Percentiles rank a stretch among this genome's conserved stretches.
Evolutionary conservation across 2,888 invertebrate species (phyloP).

Genomic region (Tolmerus cingulatus): DNA sequence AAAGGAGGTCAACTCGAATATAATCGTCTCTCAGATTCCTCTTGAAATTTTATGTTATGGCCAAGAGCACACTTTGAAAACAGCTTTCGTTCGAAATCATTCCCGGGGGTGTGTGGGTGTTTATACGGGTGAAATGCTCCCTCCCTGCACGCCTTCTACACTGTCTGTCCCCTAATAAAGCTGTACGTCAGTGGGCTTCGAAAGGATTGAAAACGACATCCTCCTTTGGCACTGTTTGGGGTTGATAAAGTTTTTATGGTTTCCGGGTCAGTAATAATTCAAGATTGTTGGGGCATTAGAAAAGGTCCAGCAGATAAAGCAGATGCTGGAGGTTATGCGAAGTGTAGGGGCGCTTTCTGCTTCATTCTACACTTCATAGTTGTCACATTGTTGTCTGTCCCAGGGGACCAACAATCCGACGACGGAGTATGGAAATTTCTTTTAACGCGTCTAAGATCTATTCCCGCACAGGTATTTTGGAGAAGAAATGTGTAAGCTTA

Average conservation of each 20-base stretch:
- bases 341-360: not conserved
- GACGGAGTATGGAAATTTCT: slow-evolving; percentile 36
- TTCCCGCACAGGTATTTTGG: not conserved
- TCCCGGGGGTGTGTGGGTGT: not conserved
- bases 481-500: not conserved
- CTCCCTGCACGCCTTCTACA: slow-evolving; percentile 9
- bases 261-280: slow-evolving; percentile 51
- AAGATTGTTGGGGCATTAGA: slow-evolving; percentile 46
- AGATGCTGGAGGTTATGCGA: slow-evolving; percentile 41
- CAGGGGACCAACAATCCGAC: slow-evolving; percentile 9
- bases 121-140: not conserved
- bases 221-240: slow-evolving; percentile 43
- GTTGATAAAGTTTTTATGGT: slow-evolving; percentile 50
- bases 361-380: slow-evolving; percentile 10
- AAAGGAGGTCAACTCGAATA: slow-evolving; percentile 48
- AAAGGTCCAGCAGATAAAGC: slow-evolving; percentile 46
- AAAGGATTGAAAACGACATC: slow-evolving; percentile 47
- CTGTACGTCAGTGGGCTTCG: slow-evolving; percentile 15
- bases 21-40: slow-evolving; percentile 47
- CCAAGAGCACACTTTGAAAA: slow-evolving; percentile 35
- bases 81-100: slow-evolving; percentile 23
- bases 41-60: slow-evolving; percentile 46
- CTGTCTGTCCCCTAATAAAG: slow-evolving; percentile 26
- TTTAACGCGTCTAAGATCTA: not conserved
- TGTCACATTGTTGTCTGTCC: slow-evolving; percentile 41